Conservation (phyloP, 2,113 vertebrate genomes). For the Varanus komodoensis region DNA sequence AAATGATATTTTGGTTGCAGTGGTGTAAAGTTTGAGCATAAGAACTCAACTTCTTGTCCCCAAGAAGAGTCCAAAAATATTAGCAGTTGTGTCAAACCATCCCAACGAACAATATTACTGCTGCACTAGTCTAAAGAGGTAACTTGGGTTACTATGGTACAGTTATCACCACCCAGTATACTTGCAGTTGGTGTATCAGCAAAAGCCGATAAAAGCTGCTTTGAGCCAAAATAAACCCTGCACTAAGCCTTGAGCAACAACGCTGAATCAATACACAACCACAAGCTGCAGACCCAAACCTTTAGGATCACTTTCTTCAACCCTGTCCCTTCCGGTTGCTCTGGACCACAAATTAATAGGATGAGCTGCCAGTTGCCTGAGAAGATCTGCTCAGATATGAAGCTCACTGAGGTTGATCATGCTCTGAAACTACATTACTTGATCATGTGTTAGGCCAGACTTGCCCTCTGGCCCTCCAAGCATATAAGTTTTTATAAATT, state of each 20-base stretch:
- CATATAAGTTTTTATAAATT: not conserved
- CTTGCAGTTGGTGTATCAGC: not conserved
- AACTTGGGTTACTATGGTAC: too few species aligned
- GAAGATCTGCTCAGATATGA: not conserved
- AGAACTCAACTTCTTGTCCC: not conserved
- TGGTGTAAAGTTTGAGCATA: not conserved
- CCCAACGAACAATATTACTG: too few species aligned
- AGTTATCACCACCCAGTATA: not conserved
- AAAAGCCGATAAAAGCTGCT: not conserved
- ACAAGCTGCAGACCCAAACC: not conserved
- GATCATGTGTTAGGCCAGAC: not conserved
- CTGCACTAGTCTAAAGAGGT: too few species aligned
- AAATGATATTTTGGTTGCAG: not conserved
- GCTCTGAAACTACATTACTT: not conserved
- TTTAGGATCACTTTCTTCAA: not conserved
- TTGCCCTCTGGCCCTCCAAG: not conserved
- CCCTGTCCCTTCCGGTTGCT: not conserved
- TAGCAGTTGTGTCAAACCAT: not conserved
- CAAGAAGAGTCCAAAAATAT: not conserved
- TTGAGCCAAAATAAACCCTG: too few species aligned
- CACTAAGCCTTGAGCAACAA: too few species aligned
- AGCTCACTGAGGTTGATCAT: not conserved
- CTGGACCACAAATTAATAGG: not conserved
- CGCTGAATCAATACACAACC: not conserved
- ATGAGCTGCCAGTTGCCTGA: not conserved